A percentile compares a stretch with the other conserved stretches of the same genome.
phyloP scores from a whole-genome alignment of 2,888 invertebrate species.

The Mesorhabditis sp. region DNA sequence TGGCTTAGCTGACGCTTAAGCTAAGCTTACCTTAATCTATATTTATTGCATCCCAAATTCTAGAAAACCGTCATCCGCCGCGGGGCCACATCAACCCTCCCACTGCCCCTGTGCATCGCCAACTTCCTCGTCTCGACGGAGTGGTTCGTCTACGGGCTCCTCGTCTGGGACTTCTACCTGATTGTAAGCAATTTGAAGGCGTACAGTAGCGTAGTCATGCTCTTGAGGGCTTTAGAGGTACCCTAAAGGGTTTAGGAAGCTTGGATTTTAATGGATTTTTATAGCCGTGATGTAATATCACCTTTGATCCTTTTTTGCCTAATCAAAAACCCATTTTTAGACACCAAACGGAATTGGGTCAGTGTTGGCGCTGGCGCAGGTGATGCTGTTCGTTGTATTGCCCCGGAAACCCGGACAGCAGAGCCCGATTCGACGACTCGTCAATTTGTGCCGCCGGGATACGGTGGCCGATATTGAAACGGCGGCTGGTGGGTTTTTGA shows the following conservation, averaged over 20 bases:
- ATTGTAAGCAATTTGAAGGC: conserved; percentile 64
- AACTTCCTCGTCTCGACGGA: conserved; percentile 78
- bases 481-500: conserved; percentile 10
- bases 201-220: background rate
- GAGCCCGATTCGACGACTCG: conserved; percentile 45
- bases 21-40: background rate
- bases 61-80: conserved; percentile 76
- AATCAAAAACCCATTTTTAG: conserved; percentile 63
- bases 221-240: too few relatives aligned
- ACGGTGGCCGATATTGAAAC: conserved; percentile 25
- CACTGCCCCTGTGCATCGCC: conserved; percentile 81
- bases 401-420: conserved; percentile 62
- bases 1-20: background rate
- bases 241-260: too few relatives aligned
- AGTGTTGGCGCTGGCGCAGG: conserved; percentile 71
- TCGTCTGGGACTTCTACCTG: conserved; percentile 74
- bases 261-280: background rate
- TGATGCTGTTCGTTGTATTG: conserved; percentile 73
- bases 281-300: background rate
- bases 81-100: conserved; percentile 79
- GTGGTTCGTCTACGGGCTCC: conserved; percentile 79
- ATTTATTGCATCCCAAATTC: conserved; percentile 22
- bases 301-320: conserved; percentile 9
- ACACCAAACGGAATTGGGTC: conserved; percentile 78
- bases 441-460: conserved; percentile 28